phyloP scores from a whole-genome alignment of 2,113 vertebrate genomes.

The Mesoclemmys tuberculata region DNA sequence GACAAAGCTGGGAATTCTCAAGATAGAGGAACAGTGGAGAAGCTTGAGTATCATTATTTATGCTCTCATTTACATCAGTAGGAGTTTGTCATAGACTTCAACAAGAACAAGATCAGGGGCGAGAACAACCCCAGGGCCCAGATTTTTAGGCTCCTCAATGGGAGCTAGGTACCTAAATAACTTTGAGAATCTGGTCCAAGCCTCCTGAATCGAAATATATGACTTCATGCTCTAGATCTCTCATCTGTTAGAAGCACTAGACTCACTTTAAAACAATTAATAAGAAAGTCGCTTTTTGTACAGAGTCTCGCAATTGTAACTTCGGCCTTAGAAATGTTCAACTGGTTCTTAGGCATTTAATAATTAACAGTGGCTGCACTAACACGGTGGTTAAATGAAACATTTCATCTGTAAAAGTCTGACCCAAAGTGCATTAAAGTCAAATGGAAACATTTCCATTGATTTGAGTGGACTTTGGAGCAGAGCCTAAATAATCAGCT shows the following conservation, averaged over 20 bases:
- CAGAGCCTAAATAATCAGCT: slow-evolving; percentile 53
- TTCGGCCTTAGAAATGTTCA: background rate
- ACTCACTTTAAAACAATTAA: background rate
- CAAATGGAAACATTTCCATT: slow-evolving; percentile 34
- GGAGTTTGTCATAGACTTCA: background rate
- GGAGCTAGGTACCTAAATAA: background rate
- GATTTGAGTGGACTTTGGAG: slow-evolving; percentile 38
- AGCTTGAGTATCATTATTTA: background rate
- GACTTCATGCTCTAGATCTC: background rate
- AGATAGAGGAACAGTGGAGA: background rate
- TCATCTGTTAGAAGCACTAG: background rate
- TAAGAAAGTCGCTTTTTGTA: background rate
- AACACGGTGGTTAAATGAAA: slow-evolving; percentile 7
- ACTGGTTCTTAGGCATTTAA: slow-evolving; percentile 1
- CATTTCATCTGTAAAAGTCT: background rate
- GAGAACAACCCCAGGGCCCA: background rate
- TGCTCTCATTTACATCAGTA: background rate
- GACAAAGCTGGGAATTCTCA: background rate
- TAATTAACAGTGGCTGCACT: slow-evolving; percentile 31
- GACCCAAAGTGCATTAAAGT: slow-evolving; percentile 49
- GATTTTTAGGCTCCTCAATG: background rate
- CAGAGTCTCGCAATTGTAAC: background rate
- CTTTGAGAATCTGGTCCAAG: background rate
- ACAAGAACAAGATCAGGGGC: background rate
- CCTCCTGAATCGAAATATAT: background rate